These are phyloP conservation scores for Leucoraja erinaceus DNA, from an alignment of 2,113 vertebrate genomes.

Conservation along the genomic window DNA sequence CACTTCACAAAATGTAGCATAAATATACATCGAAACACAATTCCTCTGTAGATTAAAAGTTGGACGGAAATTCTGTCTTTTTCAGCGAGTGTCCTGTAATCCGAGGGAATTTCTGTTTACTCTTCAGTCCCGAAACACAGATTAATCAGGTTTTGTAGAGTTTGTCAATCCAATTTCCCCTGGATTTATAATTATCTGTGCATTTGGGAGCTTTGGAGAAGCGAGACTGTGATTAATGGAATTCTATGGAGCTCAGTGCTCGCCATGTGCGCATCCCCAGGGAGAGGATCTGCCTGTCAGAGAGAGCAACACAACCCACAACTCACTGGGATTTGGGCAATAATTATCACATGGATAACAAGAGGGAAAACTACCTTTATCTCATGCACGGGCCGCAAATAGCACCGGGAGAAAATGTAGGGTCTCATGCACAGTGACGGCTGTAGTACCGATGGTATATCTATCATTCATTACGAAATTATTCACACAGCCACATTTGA, in stretches of 20 bases:
- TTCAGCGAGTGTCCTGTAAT: neutral
- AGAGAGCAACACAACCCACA: conserved; percentile 12
- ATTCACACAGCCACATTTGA: neutral
- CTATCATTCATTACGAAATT: neutral
- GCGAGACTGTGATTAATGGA: conserved; percentile 34
- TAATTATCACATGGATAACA: conserved; percentile 28
- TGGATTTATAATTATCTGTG: conserved; percentile 37
- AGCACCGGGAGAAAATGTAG: neutral
- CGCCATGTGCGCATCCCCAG: conserved; percentile 4
- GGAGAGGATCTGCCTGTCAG: conserved; percentile 35
- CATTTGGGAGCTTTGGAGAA: conserved; percentile 24
- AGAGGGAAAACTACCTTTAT: neutral
- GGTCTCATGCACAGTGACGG: neutral
- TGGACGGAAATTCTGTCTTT: neutral
- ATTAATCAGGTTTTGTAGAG: conserved; percentile 27
- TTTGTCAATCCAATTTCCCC: conserved; percentile 29
- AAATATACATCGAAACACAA: neutral
- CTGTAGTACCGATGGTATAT: neutral
- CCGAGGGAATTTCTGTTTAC: neutral
- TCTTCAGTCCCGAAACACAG: neutral
- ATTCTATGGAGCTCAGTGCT: conserved; percentile 34
- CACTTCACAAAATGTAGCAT: neutral
- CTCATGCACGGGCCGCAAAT: conserved; percentile 5
- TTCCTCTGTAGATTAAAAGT: neutral
- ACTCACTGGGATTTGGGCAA: conserved; percentile 37